Conservation (phyloP, 2,797 vertebrate genomes). For the Poecile montanus region DNA sequence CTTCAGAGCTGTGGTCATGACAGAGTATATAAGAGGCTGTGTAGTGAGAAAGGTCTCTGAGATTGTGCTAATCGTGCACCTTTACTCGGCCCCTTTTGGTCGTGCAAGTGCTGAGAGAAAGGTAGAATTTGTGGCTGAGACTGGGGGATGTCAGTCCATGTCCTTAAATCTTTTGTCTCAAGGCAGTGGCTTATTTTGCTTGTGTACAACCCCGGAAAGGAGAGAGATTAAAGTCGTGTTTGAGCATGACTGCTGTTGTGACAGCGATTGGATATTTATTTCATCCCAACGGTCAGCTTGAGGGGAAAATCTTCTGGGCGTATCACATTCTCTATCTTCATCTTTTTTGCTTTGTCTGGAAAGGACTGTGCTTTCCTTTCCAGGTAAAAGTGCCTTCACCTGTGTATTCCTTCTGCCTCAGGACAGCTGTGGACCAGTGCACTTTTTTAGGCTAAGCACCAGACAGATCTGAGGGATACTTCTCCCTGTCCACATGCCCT, state of each 20-base stretch:
- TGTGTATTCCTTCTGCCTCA: background rate
- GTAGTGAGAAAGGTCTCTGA: background rate
- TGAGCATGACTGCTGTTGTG: background rate
- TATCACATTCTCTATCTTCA: background rate
- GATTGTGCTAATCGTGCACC: accelerated
- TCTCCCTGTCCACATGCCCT: background rate
- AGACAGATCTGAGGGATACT: background rate
- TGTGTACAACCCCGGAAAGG: background rate
- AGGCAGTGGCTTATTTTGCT: background rate
- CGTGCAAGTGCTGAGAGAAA: accelerated
- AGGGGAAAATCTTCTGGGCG: background rate
- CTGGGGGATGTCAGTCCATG: background rate
- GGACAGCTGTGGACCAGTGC: background rate
- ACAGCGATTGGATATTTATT: background rate
- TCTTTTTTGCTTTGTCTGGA: background rate
- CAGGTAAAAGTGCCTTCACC: background rate
- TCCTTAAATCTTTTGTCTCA: background rate
- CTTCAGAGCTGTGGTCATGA: background rate
- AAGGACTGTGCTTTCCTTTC: background rate
- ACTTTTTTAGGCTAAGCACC: background rate
- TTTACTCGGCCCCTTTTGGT: background rate
- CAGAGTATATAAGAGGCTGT: accelerated
- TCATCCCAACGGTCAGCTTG: background rate
- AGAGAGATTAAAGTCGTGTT: background rate
- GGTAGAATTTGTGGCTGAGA: background rate